phyloP scores from a whole-genome alignment of 2,113 vertebrate species.

The Apeltes quadracus region DNA sequence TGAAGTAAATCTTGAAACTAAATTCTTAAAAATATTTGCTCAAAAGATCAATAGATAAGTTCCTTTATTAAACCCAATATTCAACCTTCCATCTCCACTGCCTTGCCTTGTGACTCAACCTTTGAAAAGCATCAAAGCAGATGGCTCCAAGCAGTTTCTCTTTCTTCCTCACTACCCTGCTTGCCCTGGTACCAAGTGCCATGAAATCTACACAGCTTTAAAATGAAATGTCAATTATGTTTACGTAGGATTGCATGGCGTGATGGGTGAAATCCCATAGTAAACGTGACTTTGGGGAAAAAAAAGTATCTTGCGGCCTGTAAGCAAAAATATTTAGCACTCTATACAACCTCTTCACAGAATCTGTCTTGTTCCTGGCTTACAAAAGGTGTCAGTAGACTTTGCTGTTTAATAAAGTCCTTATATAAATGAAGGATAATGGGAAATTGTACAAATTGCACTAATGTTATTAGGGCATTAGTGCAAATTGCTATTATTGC shows the following conservation, averaged over 20 bases:
- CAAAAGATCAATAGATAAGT: too few species aligned
- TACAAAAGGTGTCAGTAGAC: conserved; percentile 35
- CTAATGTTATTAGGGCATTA: conserved; percentile 6
- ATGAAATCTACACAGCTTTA: conserved; percentile 76
- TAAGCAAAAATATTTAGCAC: conserved; percentile 57
- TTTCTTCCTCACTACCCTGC: conserved; percentile 40
- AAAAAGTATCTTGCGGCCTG: conserved; percentile 61
- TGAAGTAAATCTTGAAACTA: conserved; percentile 18
- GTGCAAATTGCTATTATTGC: too few species aligned
- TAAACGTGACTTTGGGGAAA: conserved; percentile 71
- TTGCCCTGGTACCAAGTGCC: conserved; percentile 58
- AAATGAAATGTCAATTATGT: conserved; percentile 78
- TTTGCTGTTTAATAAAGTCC: conserved; percentile 7
- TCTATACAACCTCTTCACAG: conserved; percentile 57
- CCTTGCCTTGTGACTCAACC: conserved; percentile 51
- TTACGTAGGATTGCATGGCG: conserved; percentile 71
- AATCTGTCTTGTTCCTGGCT: conserved; percentile 60
- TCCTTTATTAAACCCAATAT: not conserved
- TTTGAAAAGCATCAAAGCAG: conserved; percentile 69
- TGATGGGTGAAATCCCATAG: conserved; percentile 67
- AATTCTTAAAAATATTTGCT: not conserved
- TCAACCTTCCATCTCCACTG: conserved; percentile 42
- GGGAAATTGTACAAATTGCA: conserved; percentile 22
- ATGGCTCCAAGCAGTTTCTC: conserved; percentile 54
- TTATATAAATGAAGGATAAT: conserved; percentile 35